Evolutionary conservation across 2,888 invertebrate genomes (phyloP).

Genomic region (Psococerastis gibbosa): DNA sequence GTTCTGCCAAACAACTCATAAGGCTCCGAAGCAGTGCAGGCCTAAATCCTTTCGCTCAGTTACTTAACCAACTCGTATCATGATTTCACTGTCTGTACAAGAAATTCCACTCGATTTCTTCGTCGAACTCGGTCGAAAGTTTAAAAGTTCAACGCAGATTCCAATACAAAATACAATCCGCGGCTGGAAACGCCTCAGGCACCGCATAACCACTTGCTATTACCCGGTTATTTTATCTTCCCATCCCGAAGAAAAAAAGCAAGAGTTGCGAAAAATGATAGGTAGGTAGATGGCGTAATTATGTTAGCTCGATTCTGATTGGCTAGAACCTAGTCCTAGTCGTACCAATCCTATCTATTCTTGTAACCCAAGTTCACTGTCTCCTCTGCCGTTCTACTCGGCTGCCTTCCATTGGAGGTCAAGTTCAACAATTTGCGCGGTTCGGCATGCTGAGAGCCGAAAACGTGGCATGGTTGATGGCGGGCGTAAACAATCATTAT

Average conservation of each 20-base stretch:
- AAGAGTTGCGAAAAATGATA: not conserved
- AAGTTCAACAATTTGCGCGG: not conserved
- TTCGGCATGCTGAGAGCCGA: too few species aligned
- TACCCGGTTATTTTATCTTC: too few species aligned
- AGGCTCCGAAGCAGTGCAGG: too few species aligned
- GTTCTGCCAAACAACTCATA: too few species aligned
- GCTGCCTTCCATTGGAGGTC: not conserved
- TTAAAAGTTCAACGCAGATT: constrained; percentile 9
- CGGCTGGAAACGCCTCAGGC: too few species aligned
- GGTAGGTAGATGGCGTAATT: too few species aligned
- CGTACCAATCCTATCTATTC: too few species aligned
- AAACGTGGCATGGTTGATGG: constrained; percentile 7
- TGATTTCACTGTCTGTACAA: too few species aligned
- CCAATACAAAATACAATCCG: constrained; percentile 1
- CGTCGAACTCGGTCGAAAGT: constrained; percentile 8
- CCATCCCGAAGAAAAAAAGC: not conserved
- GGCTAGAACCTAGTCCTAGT: not conserved
- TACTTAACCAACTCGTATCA: too few species aligned
- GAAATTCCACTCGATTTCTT: too few species aligned
- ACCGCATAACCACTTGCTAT: not conserved
- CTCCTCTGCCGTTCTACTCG: not conserved
- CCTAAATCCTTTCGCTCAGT: too few species aligned
- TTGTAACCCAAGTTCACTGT: not conserved
- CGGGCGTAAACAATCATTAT: too few species aligned
- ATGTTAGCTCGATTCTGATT: not conserved